These are phyloP conservation scores for Micromesistius poutassou DNA, from an alignment of 2,797 vertebrate genomes.

Conservation along the genomic window DNA sequence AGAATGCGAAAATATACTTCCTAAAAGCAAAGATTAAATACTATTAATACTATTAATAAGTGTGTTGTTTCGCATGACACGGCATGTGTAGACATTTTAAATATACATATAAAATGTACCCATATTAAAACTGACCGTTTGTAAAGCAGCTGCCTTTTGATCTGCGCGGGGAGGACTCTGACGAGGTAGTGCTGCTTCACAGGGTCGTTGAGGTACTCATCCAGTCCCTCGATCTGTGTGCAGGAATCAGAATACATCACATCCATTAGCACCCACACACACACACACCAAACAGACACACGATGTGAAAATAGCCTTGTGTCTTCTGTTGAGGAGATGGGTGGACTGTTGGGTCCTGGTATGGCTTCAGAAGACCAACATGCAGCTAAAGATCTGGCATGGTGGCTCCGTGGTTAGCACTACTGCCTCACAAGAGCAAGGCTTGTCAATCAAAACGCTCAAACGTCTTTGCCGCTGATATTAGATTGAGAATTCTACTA, in stretches of 20 bases:
- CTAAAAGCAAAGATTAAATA: conserved; percentile 60
- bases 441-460: no score
- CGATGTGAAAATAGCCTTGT: no score
- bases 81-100: neutral
- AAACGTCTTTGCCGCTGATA: neutral
- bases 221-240: conserved; percentile 84
- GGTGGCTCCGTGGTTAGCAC: neutral
- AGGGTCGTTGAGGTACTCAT: conserved; percentile 84
- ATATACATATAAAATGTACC: neutral
- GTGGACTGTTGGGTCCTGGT: neutral
- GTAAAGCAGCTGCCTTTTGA: conserved; percentile 86
- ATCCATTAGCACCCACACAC: neutral
- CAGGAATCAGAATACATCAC: neutral
- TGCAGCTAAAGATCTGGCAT: neutral
- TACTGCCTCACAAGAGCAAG: neutral
- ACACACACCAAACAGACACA: neutral
- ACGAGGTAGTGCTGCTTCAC: conserved; percentile 87
- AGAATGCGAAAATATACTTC: conserved; percentile 86
- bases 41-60: neutral
- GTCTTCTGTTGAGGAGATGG: neutral
- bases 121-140: conserved; percentile 76
- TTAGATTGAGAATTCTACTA: neutral
- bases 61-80: no score
- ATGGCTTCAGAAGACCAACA: neutral
- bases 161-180: conserved; percentile 75